Evolutionary conservation across 1,140 invertebrate genomes (phyloP).

Genomic region (Habropoda laboriosa): DNA sequence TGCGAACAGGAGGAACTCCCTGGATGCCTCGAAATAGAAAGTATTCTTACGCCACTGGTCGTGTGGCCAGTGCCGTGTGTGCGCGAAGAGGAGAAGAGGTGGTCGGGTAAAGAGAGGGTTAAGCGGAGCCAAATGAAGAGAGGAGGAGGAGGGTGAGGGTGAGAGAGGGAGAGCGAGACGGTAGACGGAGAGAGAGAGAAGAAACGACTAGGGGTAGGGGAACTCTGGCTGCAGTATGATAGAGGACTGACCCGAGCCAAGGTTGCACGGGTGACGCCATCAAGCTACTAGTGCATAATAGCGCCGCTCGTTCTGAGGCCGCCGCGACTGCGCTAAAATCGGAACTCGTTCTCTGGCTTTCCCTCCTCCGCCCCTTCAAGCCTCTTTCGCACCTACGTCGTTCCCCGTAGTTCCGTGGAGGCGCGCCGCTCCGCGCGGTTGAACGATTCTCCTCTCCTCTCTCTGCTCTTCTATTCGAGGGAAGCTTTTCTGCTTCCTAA

Average conservation of each 20-base stretch:
- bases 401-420: slow-evolving; percentile 57
- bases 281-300: slow-evolving; percentile 81
- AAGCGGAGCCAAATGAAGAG: slow-evolving; percentile 45
- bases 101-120: slow-evolving; percentile 30
- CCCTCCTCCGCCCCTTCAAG: neutral
- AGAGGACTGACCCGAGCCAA: slow-evolving; percentile 82
- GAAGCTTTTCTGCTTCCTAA: slow-evolving; percentile 55
- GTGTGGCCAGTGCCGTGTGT: slow-evolving; percentile 38
- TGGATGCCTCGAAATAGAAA: slow-evolving; percentile 49
- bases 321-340: slow-evolving; percentile 70
- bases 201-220: slow-evolving; percentile 54
- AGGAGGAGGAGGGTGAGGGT: neutral
- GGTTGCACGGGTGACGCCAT: slow-evolving; percentile 81
- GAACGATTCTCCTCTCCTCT: too few species aligned
- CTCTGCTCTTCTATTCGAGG: slow-evolving; percentile 49
- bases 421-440: slow-evolving; percentile 43
- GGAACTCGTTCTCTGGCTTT: slow-evolving; percentile 61
- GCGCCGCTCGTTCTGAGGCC: slow-evolving; percentile 74
- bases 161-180: slow-evolving; percentile 29
- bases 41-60: slow-evolving; percentile 48
- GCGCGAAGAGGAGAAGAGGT: slow-evolving; percentile 13
- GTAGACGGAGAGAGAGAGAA: slow-evolving; percentile 45
- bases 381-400: slow-evolving; percentile 16
- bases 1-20: slow-evolving; percentile 42
- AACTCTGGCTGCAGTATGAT: slow-evolving; percentile 78